Base-by-base conservation (phyloP, 2,888 invertebrate genomes). In the Pammene fasciana region DNA sequence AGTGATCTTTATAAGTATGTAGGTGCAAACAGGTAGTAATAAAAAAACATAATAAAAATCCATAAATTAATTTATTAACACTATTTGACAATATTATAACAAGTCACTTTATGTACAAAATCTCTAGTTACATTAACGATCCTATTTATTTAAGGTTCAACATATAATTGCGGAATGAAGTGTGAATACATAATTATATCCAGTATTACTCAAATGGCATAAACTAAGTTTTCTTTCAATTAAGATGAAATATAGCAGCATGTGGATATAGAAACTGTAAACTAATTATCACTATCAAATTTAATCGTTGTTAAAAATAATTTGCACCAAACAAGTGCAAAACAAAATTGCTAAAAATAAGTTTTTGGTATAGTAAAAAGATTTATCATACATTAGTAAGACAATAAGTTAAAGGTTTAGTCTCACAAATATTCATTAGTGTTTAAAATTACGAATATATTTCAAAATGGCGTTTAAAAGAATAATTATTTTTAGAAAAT, bases 21-120 rank as follows among this genome's bases (percentile, higher is more conserved):
- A 26, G 2, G 26, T 26, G 4, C 26, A 26, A 26, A 1, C 4
- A 4, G 26, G 26, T 16, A 8, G 13, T n/a, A 60, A 52, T 66
- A 8, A 72, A 72, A n/a, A 71, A 76, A 78, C 36, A 26, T 45
- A 9, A 75, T 78, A 89, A 90, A 92, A 92, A 89, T 90, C 86
- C 89, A 90, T 92, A 91, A 90, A 89, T 91, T 92, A 90, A 87
- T 91, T 91, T 88, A 91, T 88, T 91, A 90, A 88, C 86, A 87
- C 92, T 90, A 91, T 89, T 82, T 84, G 87, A 89, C 88, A 89
- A 88, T 89, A 89, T 88, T 84, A 85, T 89, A 91, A 92, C 90
- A 89, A 89, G 85, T 85, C 80, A 79, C 85, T 82, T 81, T 92
- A 91, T 91, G 86, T 92, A 91, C 91, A 92, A 90, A 90, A 88